Base-by-base conservation (phyloP, 2,888 invertebrate species). In the Pharmacophagus antenor region DNA sequence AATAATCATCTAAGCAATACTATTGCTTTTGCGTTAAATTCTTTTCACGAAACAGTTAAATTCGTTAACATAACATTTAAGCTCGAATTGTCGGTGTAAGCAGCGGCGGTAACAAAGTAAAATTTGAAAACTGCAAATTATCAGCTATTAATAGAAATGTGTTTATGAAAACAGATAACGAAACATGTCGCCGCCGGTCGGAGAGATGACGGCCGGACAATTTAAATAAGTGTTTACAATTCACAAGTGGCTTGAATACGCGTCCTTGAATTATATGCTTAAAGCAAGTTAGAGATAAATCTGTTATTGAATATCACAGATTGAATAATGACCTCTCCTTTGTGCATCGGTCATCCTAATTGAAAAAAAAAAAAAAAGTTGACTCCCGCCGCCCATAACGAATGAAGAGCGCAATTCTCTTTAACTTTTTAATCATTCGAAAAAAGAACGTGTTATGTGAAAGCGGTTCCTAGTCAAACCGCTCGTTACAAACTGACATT, bases 191-290 rank as follows among this genome's bases (percentile, higher is more conserved):
- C 1, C 37, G n/a, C 1, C 37, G 7, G 31, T 1, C 15, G 37
- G 37, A 37, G 37, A 48, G 48, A 23, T n/a, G 17, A 15, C 23
- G 27, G 25, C 17, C n/a, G 47, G 47, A 44, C 31, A 55, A 47
- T 55, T 55, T 31, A 55, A 31, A 47, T 47, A 47, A 55, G 49
- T 56, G 56, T 37, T 56, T 49, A 49, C 44, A 31, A 58, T 22
- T 49, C 21, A 23, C 55, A 49, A 46, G 15, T 48, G 37, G 23
- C 46, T 55, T 23, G 31, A 31, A 46, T 42, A 7, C 18, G 20
- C n/a, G 50, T 51, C 50, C 54, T 51, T 55, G 49, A 60, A 55
- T 60, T 55, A 60, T 27, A 27, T 20, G 31, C 50, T 60, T 60
- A 18, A 44, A 25, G 22, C 31, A 20, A 51, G 18, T 60, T 37